These are phyloP conservation scores for Neodiprion fabricii DNA, from an alignment of 1,140 invertebrate species.

Conservation along the genomic window DNA sequence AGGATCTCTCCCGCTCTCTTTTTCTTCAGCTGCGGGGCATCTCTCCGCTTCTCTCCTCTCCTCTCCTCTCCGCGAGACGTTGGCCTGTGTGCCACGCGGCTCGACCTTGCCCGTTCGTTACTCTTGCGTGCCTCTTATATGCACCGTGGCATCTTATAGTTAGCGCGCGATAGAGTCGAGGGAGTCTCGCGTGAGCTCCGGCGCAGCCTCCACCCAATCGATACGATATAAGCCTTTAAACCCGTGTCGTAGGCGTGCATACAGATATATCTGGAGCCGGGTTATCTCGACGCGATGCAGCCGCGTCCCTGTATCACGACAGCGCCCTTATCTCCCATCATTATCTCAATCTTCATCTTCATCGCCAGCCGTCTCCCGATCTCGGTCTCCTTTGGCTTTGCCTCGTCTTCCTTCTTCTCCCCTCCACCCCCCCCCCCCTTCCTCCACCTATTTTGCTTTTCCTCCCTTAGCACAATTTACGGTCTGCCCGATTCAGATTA, in stretches of 20 bases:
- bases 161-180: background rate
- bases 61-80: slow-evolving; percentile 50
- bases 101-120: slow-evolving; percentile 63
- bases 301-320: background rate
- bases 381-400: slow-evolving; percentile 5
- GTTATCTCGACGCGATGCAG: background rate
- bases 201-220: background rate
- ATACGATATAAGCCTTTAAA: no score
- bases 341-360: slow-evolving; percentile 46
- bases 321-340: slow-evolving; percentile 33
- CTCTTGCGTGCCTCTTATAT: slow-evolving; percentile 40
- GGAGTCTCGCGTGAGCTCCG: background rate
- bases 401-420: slow-evolving; percentile 23
- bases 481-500: background rate
- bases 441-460: slow-evolving; percentile 17
- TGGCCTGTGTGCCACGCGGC: slow-evolving; percentile 53
- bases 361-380: slow-evolving; percentile 40
- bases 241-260: background rate
- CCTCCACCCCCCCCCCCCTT: slow-evolving; percentile 25
- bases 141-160: background rate
- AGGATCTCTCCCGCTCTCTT: slow-evolving; percentile 23
- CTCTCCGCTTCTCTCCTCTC: slow-evolving; percentile 10
- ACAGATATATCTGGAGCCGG: background rate
- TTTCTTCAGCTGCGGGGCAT: slow-evolving; percentile 21
- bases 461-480: slow-evolving; percentile 28